These are phyloP conservation scores for Glyphotaelius pellucidus DNA, from an alignment of 2,888 invertebrate genomes.

Conservation along the genomic window DNA sequence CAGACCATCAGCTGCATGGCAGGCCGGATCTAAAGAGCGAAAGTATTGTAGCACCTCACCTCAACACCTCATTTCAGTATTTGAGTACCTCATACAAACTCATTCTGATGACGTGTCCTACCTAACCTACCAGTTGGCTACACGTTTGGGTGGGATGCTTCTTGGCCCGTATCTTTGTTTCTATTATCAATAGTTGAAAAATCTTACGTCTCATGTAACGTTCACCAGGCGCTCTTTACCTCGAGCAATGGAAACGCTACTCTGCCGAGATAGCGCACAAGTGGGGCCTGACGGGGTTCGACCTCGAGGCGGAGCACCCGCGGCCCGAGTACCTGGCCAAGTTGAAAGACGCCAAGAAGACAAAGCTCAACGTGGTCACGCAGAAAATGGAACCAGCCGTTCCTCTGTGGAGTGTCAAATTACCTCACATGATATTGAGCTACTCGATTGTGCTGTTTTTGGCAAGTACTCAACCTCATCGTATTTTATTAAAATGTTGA, in stretches of 20 bases:
- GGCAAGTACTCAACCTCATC: constrained; percentile 73
- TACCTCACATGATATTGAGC: constrained; percentile 92
- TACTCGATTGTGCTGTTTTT: constrained; percentile 90
- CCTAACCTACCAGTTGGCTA: too few species aligned
- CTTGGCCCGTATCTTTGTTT: too few species aligned
- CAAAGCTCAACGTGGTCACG: constrained; percentile 85
- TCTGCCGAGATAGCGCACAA: constrained; percentile 96
- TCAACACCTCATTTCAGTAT: too few species aligned
- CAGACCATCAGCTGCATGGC: too few species aligned
- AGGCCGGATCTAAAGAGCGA: too few species aligned
- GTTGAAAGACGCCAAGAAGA: constrained; percentile 83
- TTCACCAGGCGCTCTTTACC: constrained; percentile 86
- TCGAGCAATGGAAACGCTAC: constrained; percentile 97
- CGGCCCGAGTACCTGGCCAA: constrained; percentile 93
- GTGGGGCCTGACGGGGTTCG: constrained; percentile 96
- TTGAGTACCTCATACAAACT: too few species aligned
- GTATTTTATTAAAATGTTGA: background rate
- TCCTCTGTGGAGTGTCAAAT: constrained; percentile 93
- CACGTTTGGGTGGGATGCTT: too few species aligned
- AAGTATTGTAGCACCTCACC: too few species aligned
- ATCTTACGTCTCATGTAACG: background rate
- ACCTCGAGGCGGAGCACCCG: constrained; percentile 94
- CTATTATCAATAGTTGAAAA: too few species aligned
- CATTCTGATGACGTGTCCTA: too few species aligned
- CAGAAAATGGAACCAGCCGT: constrained; percentile 91